Conservation (phyloP, 1,140 invertebrate species). For the Lepeophtheirus salmonis region DNA sequence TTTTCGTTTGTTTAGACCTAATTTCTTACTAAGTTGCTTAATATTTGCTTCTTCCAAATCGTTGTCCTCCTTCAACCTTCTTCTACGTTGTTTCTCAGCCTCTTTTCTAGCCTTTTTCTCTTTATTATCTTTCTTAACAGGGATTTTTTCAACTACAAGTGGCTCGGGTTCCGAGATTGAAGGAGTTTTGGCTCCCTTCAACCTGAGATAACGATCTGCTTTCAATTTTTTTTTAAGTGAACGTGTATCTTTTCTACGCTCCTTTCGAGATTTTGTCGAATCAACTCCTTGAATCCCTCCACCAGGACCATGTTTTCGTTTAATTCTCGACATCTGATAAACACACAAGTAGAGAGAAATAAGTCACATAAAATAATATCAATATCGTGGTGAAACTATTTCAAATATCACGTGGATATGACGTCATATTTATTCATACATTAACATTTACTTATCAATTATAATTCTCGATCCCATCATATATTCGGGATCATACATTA, state of each 20-base stretch:
- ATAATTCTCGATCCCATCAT: too few species aligned
- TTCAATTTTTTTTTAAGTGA: neutral
- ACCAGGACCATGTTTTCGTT: neutral
- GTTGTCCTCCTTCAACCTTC: neutral
- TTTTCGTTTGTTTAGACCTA: constrained; percentile 6
- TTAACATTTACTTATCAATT: neutral
- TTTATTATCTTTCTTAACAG: neutral
- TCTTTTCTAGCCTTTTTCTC: neutral
- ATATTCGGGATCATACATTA: too few species aligned
- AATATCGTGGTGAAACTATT: neutral
- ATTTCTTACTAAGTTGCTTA: constrained; percentile 1
- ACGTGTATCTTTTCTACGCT: neutral
- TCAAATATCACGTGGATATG: neutral
- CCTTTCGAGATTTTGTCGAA: neutral
- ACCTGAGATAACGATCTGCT: neutral
- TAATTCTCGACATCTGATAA: neutral
- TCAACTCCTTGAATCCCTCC: neutral
- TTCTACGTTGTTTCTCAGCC: neutral
- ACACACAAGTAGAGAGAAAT: too few species aligned
- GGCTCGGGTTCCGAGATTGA: neutral
- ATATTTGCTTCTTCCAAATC: constrained; percentile 1
- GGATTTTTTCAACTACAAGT: neutral
- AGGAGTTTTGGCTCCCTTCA: neutral
- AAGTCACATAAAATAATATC: neutral
- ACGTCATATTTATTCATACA: neutral